A percentile compares a stretch with the other conserved stretches of the same genome.
These are phyloP conservation scores for Heloderma charlesbogerti DNA, from an alignment of 2,113 vertebrate genomes.

Conservation along the genomic window DNA sequence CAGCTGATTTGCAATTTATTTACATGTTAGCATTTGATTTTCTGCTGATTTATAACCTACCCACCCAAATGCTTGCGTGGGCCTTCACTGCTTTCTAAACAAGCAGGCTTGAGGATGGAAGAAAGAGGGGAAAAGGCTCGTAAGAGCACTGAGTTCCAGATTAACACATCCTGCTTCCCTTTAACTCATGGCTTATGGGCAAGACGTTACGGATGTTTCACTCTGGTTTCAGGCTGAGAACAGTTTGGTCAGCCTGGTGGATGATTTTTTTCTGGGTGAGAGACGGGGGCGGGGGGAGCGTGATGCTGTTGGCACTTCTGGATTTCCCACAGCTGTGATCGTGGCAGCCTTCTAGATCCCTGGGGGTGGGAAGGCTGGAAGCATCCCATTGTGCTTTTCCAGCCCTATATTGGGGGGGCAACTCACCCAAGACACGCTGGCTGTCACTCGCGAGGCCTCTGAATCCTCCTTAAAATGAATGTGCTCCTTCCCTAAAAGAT, in stretches of 20 bases:
- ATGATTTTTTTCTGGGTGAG: neutral
- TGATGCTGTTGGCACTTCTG: too few species aligned
- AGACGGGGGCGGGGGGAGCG: neutral
- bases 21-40: constrained; percentile 84
- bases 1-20: constrained; percentile 85
- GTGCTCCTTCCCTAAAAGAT: neutral
- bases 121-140: too few species aligned
- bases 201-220: neutral
- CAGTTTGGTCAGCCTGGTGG: neutral
- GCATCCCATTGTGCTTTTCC: too few species aligned
- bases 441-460: neutral
- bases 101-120: constrained; percentile 58
- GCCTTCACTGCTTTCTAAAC: constrained; percentile 76
- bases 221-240: neutral
- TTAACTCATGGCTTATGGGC: neutral
- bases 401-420: neutral
- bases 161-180: neutral
- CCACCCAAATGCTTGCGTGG: constrained; percentile 48
- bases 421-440: neutral
- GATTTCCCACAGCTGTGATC: neutral
- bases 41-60: constrained; percentile 81
- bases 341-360: too few species aligned
- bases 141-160: constrained; percentile 51
- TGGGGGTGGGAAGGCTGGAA: too few species aligned
- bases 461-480: neutral